Evolutionary conservation across 2,113 vertebrate species (phyloP), one percentile per base, ranked within the genome.

Genomic region (Formicarius rufipectus): DNA sequence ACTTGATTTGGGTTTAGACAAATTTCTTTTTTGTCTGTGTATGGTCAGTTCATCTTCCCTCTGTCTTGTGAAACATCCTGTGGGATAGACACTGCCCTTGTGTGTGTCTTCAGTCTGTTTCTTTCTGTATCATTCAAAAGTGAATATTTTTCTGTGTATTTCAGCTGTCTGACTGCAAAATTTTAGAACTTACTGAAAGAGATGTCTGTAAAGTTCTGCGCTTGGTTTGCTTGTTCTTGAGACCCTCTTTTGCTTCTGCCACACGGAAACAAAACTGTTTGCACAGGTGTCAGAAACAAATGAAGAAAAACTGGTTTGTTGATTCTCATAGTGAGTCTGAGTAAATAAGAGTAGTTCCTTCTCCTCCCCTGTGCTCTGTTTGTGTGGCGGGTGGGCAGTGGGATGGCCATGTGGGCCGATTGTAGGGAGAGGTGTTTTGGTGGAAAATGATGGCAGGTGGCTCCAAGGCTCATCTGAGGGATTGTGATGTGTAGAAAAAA

Each of bases 281-380:
- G 90, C 49, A 49, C 87, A 90, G 87, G 84, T 96, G 92, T 97
- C 5, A 0, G 75, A 93, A 82, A 75, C 87, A 93, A 87, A 89
- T 71, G 87, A 91, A 79, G 91, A 97, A 94, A 96, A 97, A 93
- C 93, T 95, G 90, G 95, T 97, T 97, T 97, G 75, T 95, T 96
- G 91, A 81, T 97, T 89, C 66, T n/a, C 27, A 2, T n/a, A 74
- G 67, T 42, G 75, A 84, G 86, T 87, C 52, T 85, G 89, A 87
- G 79, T 84, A 75, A 94, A 88, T 89, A 14, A n/a, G 6, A 50
- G 37, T 69, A 91, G 62, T 85, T 84, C 59, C 39, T 89, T 49
- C 64, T 92, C 45, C 69, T 87, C 37, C 44, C 13, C 7, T 1
- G 2, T 45, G 18, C 49, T 78, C 49, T 79, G 71, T 87, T 66